Base-by-base conservation (phyloP, 2,113 vertebrate species). In the Benitochromis conjunctus region DNA sequence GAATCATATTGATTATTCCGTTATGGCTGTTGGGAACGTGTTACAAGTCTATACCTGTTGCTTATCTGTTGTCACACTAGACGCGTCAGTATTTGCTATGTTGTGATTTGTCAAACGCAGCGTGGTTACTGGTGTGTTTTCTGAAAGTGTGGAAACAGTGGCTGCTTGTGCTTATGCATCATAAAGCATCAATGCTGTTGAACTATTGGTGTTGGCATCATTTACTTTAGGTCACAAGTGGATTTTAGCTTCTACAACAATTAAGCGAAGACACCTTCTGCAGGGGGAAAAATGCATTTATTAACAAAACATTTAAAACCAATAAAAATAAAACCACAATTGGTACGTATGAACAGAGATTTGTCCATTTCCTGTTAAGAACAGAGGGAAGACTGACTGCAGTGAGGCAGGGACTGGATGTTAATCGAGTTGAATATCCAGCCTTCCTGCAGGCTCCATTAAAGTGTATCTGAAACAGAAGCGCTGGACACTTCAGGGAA, bases 251-350 rank as follows among this genome's bases (percentile, higher is more conserved):
- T 53, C 46, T 76, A 53, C 9, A 26, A 31, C 12, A 6, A 53
- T 34, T 51, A 76, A 76, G 6, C 31, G 69, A 76, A 51, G 24
- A 74, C 26, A 13, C 71, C n/a, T 76, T n/a, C 18, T 31, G 71
- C 26, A 34, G 46, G 71, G 38, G 6, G 19, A 76, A 51, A 31
- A 19, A n/a, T 31, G 2, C 13, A 85, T 90, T 92, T 92, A 93
- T 92, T 89, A 88, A 18, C 36, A 86, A 86, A 83, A 79, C 16
- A 54, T 56, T 6, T 51, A 56, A n/a, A 84, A 26, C 26, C 26
- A 26, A 88, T 74, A 79, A 9, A 58, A 14, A 51, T 6, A 48
- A 46, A 51, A 58, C 56, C 16, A 51, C 9, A 57, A 19, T 14
- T 76, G 16, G 43, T 34, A 71, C 53, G 26, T 13, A 7, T 57